Percentiles rank a stretch among this genome's conserved stretches.
Conservation (phyloP, 2,888 invertebrate genomes). For the Drosophila niveifrons region DNA sequence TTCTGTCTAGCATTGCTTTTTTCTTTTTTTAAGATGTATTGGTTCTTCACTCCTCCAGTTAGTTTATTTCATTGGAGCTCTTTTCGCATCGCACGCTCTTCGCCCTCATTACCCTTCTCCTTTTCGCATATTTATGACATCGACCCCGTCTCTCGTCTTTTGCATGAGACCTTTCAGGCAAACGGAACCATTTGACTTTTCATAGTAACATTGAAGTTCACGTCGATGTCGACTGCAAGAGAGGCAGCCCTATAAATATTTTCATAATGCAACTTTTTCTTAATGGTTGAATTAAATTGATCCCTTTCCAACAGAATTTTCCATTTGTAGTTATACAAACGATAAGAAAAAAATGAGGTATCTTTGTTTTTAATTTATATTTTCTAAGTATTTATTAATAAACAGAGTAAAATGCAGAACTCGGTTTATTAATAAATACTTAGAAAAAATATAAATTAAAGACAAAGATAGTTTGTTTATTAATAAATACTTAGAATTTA, state of each 20-base stretch:
- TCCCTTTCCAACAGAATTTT: background rate
- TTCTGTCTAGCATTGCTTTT: conserved; percentile 31
- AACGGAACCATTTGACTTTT: conserved; percentile 42
- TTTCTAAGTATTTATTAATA: no score
- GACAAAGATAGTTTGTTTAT: no score
- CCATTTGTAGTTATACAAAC: no score
- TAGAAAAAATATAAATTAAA: no score
- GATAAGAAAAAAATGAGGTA: no score
- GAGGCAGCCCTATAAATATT: conserved; percentile 52
- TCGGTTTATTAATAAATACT: no score
- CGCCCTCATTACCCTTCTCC: background rate
- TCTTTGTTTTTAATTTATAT: no score
- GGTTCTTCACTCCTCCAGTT: conserved; percentile 37
- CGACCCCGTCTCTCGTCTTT: conserved; percentile 2
- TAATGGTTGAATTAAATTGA: conserved; percentile 10
- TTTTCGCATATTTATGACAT: conserved; percentile 63
- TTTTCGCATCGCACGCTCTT: conserved; percentile 1
- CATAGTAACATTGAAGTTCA: background rate
- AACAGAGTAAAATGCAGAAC: no score
- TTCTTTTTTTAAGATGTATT: conserved; percentile 36
- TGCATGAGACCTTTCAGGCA: background rate
- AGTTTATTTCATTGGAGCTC: conserved; percentile 43
- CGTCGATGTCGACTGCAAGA: conserved; percentile 6
- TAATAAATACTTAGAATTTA: no score
- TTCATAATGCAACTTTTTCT: conserved; percentile 15